Conservation (phyloP, 2,797 vertebrate species). For the Periparus ater region DNA sequence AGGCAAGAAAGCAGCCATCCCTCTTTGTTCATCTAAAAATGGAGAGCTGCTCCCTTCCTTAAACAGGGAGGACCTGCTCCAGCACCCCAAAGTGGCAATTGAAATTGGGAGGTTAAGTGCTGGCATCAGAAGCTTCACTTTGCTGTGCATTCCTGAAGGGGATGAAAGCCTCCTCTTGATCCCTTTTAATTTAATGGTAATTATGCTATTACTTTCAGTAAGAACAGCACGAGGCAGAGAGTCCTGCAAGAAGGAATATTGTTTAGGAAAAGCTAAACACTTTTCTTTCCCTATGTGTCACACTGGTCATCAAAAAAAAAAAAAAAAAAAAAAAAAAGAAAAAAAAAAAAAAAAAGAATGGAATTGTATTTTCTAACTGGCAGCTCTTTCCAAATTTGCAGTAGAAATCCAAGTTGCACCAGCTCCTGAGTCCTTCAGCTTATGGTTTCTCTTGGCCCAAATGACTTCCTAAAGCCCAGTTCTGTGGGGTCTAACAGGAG, state of each 20-base stretch:
- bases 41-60: background rate
- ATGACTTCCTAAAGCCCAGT: background rate
- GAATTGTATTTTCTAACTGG: background rate
- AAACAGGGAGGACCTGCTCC: conserved; percentile 17
- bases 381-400: background rate
- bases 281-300: background rate
- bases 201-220: background rate
- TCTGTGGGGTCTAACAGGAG: background rate
- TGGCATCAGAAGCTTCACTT: conserved; percentile 13
- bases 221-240: background rate
- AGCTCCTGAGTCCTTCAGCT: background rate
- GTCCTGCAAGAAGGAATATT: background rate
- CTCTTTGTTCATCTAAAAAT: background rate
- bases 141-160: background rate
- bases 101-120: background rate
- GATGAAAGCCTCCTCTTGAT: background rate
- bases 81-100: background rate
- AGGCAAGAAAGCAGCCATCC: background rate
- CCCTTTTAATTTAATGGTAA: conserved; percentile 38
- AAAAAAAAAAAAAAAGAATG: background rate
- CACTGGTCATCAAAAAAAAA: background rate
- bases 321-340: background rate
- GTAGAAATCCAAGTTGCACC: background rate
- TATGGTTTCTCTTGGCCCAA: background rate
- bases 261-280: background rate